A percentile compares a stretch with the other conserved stretches of the same genome.
These are phyloP conservation scores for Holothuria leucospilota DNA, from an alignment of 53 echinoderm and acorn worm genomes.

Conservation along the genomic window DNA sequence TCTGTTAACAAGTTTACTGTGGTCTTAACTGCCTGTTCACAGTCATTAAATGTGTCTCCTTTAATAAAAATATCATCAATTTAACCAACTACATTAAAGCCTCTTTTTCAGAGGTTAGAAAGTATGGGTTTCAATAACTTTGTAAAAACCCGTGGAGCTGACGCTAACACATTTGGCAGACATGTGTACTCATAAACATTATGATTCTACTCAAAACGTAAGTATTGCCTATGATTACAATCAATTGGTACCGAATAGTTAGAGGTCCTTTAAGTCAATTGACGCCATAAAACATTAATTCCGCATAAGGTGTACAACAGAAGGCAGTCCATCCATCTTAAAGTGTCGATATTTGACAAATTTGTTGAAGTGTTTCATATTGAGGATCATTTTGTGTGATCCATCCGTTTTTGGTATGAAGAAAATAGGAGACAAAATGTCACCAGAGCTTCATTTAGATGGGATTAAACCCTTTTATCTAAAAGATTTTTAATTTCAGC, in stretches of 20 bases:
- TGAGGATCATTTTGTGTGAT: slow-evolving; percentile 50
- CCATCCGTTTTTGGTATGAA: slow-evolving; percentile 56
- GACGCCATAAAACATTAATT: slow-evolving; percentile 64
- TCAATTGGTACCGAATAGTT: slow-evolving; percentile 67
- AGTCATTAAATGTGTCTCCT: slow-evolving; percentile 40
- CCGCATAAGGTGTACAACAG: slow-evolving; percentile 51
- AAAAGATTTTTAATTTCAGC: not conserved
- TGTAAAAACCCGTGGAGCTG: too few relatives aligned
- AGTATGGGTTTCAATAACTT: too few relatives aligned
- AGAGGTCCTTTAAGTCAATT: too few relatives aligned
- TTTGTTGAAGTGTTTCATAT: slow-evolving; percentile 65
- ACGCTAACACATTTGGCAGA: slow-evolving; percentile 64
- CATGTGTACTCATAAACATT: slow-evolving; percentile 51
- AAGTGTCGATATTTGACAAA: too few relatives aligned
- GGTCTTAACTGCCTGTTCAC: too few relatives aligned
- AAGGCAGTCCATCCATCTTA: slow-evolving; percentile 43
- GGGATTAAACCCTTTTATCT: not conserved
- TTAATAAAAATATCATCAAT: slow-evolving; percentile 54
- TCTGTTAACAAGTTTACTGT: slow-evolving; percentile 24
- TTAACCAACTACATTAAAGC: slow-evolving; percentile 21
- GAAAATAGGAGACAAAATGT: slow-evolving; percentile 58
- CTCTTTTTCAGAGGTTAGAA: slow-evolving; percentile 36
- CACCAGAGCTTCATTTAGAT: not conserved
- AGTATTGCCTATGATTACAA: slow-evolving; percentile 42
- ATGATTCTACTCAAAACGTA: slow-evolving; percentile 38